Conservation (phyloP, 2,797 vertebrate genomes). For the Eulemur rubriventer region DNA sequence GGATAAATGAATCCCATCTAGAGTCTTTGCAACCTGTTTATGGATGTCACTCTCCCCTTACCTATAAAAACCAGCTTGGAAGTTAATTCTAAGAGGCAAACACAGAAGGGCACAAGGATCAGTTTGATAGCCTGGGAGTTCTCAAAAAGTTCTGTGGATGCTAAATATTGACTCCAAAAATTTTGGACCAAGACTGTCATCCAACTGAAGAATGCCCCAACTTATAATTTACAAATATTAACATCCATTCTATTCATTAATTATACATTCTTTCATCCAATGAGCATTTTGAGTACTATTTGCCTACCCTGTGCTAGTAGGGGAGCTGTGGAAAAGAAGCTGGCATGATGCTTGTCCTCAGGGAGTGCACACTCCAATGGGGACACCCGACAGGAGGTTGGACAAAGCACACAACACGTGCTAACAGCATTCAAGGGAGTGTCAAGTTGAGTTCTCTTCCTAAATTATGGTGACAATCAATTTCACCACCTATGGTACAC, state of each 20-base stretch:
- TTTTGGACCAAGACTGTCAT: background rate
- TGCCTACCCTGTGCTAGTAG: background rate
- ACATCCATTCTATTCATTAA: background rate
- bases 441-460: background rate
- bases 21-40: background rate
- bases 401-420: accelerated
- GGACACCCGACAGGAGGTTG: background rate
- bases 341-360: background rate
- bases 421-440: background rate
- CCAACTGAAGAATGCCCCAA: background rate
- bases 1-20: background rate
- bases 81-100: background rate
- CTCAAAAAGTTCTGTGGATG: background rate
- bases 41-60: background rate
- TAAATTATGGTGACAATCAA: background rate
- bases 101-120: background rate
- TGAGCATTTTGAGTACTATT: background rate
- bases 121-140: background rate
- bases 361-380: background rate
- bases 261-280: background rate
- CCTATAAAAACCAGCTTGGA: background rate
- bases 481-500: background rate
- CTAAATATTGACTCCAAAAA: background rate
- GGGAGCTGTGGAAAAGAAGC: background rate
- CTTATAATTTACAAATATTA: background rate